A percentile compares a stretch with the other conserved stretches of the same genome.
phyloP scores from a whole-genome alignment of 1,140 invertebrate genomes.

The Eurosta solidaginis region DNA sequence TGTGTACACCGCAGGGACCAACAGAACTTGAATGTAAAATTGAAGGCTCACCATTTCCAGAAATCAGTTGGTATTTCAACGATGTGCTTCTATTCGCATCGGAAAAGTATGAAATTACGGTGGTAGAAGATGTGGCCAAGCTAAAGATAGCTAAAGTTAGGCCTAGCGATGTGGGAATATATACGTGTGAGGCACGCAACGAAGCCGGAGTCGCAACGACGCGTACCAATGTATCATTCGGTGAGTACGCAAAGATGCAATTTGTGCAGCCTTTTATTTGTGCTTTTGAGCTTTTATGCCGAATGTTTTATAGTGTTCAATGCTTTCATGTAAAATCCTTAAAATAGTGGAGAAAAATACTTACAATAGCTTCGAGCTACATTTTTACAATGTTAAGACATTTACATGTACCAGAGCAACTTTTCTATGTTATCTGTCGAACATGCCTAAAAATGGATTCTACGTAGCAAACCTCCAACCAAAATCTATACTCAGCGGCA shows the following conservation, averaged over 20 bases:
- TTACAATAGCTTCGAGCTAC: too few species aligned
- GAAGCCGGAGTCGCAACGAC: slow-evolving; percentile 76
- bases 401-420: too few species aligned
- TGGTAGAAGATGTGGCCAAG: slow-evolving; percentile 69
- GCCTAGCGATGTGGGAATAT: slow-evolving; percentile 80
- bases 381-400: too few species aligned
- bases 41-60: slow-evolving; percentile 72
- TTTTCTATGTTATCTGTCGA: too few species aligned
- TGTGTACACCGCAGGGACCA: slow-evolving; percentile 67
- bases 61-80: slow-evolving; percentile 88
- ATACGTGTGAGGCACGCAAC: slow-evolving; percentile 80
- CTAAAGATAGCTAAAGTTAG: slow-evolving; percentile 72
- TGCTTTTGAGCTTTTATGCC: neutral
- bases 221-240: slow-evolving; percentile 71
- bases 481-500: too few species aligned
- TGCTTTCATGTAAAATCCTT: too few species aligned
- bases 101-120: slow-evolving; percentile 70
- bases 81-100: slow-evolving; percentile 75
- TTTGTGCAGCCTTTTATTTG: too few species aligned
- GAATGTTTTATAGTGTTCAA: too few species aligned
- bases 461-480: too few species aligned
- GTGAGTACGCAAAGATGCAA: slow-evolving; percentile 54
- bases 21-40: slow-evolving; percentile 71
- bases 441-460: too few species aligned
- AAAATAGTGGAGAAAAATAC: too few species aligned